Conservation (phyloP, 1,140 invertebrate species). For the Drosophila bifasciata region DNA sequence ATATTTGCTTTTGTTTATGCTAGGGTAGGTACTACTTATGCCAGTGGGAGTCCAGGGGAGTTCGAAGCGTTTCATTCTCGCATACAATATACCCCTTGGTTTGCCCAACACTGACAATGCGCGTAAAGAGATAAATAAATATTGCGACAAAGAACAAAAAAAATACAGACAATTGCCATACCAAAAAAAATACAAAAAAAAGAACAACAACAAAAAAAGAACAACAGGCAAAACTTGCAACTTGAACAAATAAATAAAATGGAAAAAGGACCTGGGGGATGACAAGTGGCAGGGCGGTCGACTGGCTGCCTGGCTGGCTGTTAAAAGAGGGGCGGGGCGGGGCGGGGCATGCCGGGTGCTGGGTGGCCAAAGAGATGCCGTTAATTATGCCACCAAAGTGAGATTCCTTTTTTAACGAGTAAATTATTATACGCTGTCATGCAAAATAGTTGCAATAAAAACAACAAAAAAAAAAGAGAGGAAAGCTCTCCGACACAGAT, state of each 20-base stretch:
- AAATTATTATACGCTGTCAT: slow-evolving; percentile 54
- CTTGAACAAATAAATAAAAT: slow-evolving; percentile 52
- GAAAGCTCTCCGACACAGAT: slow-evolving; percentile 39
- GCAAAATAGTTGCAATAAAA: slow-evolving; percentile 54
- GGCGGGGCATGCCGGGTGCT: slow-evolving; percentile 7
- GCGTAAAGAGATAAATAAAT: slow-evolving; percentile 35
- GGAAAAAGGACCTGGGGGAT: slow-evolving; percentile 7
- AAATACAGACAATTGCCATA: slow-evolving; percentile 10
- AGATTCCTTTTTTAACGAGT: slow-evolving; percentile 48
- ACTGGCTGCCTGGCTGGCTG: too few species aligned
- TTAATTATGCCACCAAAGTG: slow-evolving; percentile 54
- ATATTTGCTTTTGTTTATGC: too few species aligned
- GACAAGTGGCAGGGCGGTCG: too few species aligned
- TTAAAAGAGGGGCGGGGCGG: not conserved
- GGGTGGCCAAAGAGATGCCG: slow-evolving; percentile 26
- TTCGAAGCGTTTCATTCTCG: too few species aligned
- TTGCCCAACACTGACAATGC: slow-evolving; percentile 2
- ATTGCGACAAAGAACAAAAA: not conserved
- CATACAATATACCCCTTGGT: slow-evolving; percentile 7
- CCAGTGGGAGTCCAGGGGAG: too few species aligned
- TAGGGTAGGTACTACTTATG: too few species aligned
- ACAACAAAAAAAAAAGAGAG: slow-evolving; percentile 43
- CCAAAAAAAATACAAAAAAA: slow-evolving; percentile 9
- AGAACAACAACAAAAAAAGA: slow-evolving; percentile 21
- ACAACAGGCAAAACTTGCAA: slow-evolving; percentile 24